These are phyloP conservation scores for Tribolium freemani DNA, from an alignment of 2,888 invertebrate species.

Conservation along the genomic window DNA sequence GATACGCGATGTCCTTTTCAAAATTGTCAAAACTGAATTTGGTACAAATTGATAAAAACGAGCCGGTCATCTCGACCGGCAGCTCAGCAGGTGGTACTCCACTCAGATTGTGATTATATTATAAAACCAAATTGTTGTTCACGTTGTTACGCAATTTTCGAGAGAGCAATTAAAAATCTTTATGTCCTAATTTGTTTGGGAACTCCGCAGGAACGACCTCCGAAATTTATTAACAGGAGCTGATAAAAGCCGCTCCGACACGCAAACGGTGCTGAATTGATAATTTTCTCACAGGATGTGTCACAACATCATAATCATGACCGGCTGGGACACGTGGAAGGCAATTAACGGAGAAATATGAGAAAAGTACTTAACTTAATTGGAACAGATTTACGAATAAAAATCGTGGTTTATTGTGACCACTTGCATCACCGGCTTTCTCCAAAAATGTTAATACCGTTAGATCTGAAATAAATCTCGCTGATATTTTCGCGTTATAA, in stretches of 20 bases:
- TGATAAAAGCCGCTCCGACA: not conserved
- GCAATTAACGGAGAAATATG: not conserved
- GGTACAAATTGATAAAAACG: conserved; percentile 30
- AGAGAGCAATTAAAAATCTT: conserved; percentile 37
- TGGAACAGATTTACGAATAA: no score
- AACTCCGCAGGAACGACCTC: conserved; percentile 17
- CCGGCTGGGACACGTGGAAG: not conserved
- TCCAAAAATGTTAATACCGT: not conserved
- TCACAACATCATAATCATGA: not conserved
- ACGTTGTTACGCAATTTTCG: conserved; percentile 29
- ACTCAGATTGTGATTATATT: conserved; percentile 39
- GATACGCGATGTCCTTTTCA: conserved; percentile 22
- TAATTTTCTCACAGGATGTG: conserved; percentile 1
- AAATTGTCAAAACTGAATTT: conserved; percentile 14
- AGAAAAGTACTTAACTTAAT: not conserved
- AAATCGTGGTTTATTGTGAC: not conserved
- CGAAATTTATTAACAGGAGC: conserved; percentile 11
- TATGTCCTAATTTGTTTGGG: conserved; percentile 34
- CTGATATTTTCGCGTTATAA: conserved; percentile 5
- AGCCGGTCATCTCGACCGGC: no score
- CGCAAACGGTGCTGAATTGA: not conserved
- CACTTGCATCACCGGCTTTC: not conserved
- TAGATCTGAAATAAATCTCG: not conserved
- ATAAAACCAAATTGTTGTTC: conserved; percentile 43
- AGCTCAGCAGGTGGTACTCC: conserved; percentile 21